These are phyloP conservation scores for Symphodus melops DNA, from an alignment of 2,113 vertebrate species.

Conservation along the genomic window DNA sequence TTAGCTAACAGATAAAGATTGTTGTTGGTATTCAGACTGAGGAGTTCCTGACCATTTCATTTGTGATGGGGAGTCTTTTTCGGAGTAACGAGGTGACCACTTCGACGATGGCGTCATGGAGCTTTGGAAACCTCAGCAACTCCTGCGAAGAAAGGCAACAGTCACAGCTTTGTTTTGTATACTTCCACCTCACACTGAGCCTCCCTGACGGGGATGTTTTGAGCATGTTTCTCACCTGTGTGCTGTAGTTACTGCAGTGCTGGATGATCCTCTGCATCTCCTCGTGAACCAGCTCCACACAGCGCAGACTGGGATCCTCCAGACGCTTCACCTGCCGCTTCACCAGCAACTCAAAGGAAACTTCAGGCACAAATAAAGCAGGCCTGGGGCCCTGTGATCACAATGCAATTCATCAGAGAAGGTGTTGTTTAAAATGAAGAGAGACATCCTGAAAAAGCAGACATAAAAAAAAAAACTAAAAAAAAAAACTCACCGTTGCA, in stretches of 20 bases:
- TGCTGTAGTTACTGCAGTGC: constrained; percentile 98
- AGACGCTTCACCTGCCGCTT: constrained; percentile 97
- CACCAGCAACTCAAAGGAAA: constrained; percentile 96
- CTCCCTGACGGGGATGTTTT: not conserved
- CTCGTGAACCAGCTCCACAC: constrained; percentile 97
- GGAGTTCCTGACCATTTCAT: constrained; percentile 93
- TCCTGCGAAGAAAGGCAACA: constrained; percentile 82
- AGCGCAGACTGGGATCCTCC: constrained; percentile 96
- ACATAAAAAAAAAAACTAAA: too few species aligned
- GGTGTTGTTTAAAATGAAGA: not conserved
- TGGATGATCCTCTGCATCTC: constrained; percentile 99
- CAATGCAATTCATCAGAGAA: not conserved
- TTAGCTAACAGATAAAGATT: not conserved
- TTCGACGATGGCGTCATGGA: constrained; percentile 99
- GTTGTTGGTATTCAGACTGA: not conserved
- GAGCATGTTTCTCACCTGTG: constrained; percentile 86
- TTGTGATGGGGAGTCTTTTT: constrained; percentile 94
- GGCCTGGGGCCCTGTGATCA: constrained; percentile 91
- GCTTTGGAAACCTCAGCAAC: constrained; percentile 95
- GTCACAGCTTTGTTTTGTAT: not conserved
- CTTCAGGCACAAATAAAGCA: constrained; percentile 96
- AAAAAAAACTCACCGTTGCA: constrained; percentile 89
- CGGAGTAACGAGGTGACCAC: constrained; percentile 96
- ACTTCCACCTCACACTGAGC: not conserved
- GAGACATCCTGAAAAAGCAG: not conserved